A percentile compares a stretch with the other conserved stretches of the same genome.
phyloP scores from a whole-genome alignment of 2,113 vertebrate species.

The Nerophis lumbriciformis region DNA sequence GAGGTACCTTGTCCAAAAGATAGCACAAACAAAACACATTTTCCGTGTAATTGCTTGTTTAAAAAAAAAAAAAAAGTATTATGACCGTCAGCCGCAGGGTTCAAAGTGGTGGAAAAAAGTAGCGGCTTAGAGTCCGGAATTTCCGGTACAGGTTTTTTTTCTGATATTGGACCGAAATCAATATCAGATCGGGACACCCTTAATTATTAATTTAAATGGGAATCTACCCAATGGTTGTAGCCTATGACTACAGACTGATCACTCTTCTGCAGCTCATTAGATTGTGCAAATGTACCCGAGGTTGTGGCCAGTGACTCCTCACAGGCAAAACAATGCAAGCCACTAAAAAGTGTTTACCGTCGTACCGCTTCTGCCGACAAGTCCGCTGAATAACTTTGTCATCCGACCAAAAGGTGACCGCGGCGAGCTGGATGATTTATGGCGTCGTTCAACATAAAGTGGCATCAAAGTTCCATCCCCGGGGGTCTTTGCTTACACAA shows the following conservation, averaged over 20 bases:
- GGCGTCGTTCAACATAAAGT: background rate
- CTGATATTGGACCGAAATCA: too few relatives aligned
- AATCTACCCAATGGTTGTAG: background rate
- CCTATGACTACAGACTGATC: background rate
- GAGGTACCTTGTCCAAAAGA: too few relatives aligned
- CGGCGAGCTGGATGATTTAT: background rate
- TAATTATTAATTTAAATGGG: background rate
- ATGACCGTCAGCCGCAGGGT: too few relatives aligned
- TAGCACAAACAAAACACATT: too few relatives aligned
- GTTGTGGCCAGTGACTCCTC: background rate
- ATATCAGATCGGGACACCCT: too few relatives aligned
- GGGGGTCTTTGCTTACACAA: background rate
- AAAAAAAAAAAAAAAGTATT: too few relatives aligned
- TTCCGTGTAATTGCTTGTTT: too few relatives aligned
- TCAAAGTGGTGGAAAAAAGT: too few relatives aligned
- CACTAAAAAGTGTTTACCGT: background rate
- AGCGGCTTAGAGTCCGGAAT: too few relatives aligned
- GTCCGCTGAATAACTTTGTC: background rate
- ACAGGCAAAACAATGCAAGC: background rate
- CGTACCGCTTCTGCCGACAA: background rate
- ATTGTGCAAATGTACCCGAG: background rate
- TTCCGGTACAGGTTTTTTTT: too few relatives aligned
- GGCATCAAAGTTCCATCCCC: background rate
- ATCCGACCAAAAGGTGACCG: background rate
- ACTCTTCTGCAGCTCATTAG: background rate